These are phyloP conservation scores for Mythimna impura DNA, from an alignment of 2,888 invertebrate species.

Conservation along the genomic window DNA sequence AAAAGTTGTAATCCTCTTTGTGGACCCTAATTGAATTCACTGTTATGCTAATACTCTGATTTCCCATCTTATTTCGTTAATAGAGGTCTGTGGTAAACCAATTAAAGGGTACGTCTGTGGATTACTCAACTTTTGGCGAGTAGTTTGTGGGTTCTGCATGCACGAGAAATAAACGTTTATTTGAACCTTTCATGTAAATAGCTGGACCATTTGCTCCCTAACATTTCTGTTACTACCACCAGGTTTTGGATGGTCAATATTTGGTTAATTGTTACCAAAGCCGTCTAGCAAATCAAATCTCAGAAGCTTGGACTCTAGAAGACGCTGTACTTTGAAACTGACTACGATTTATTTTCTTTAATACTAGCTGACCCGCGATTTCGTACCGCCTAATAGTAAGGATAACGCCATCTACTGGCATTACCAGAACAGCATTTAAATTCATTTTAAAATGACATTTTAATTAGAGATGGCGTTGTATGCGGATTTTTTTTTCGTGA, in stretches of 20 bases:
- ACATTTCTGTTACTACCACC: not conserved
- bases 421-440: no score
- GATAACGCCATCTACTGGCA: no score
- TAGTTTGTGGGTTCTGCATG: constrained; percentile 82
- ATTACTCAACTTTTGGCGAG: constrained; percentile 87
- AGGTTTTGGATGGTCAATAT: not conserved
- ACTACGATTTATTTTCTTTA: constrained; percentile 21
- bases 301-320: not conserved
- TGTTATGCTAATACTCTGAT: constrained; percentile 91
- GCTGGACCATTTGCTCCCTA: constrained; percentile 29
- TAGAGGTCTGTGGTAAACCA: constrained; percentile 90
- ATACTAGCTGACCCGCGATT: no score
- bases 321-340: constrained; percentile 1
- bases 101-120: constrained; percentile 89
- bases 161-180: constrained; percentile 79
- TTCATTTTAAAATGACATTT: no score
- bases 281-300: not conserved
- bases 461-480: no score
- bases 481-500: no score
- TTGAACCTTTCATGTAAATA: constrained; percentile 74
- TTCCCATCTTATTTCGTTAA: constrained; percentile 91
- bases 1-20: constrained; percentile 91
- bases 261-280: not conserved
- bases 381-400: no score
- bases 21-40: constrained; percentile 90